Conservation (phyloP, 2,113 vertebrate species). For the Toxotes jaculatrix region DNA sequence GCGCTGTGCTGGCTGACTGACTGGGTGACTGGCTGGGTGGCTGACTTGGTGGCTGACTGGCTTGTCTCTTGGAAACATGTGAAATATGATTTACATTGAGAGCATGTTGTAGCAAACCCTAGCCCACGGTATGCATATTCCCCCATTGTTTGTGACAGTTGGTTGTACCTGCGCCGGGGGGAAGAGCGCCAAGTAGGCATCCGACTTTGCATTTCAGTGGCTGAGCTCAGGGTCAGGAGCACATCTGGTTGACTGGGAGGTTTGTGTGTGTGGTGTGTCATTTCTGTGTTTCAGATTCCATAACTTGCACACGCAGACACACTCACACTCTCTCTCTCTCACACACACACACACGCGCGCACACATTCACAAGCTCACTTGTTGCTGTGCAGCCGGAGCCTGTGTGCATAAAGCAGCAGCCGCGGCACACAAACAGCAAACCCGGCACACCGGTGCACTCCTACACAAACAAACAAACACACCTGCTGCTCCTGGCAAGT, state of each 20-base stretch:
- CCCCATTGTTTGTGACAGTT: conserved; percentile 85
- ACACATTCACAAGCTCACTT: conserved; percentile 64
- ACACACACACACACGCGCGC: conserved; percentile 13
- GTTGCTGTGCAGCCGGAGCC: conserved; percentile 73
- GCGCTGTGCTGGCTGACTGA: conserved; percentile 42
- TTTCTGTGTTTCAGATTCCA: conserved; percentile 57
- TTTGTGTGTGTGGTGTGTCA: conserved; percentile 64
- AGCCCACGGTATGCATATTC: conserved; percentile 79
- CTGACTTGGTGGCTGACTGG: conserved; percentile 76
- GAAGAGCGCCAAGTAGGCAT: conserved; percentile 68
- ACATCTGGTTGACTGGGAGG: conserved; percentile 81
- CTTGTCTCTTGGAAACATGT: conserved; percentile 75
- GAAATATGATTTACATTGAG: conserved; percentile 84
- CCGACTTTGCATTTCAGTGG: conserved; percentile 82
- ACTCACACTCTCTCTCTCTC: conserved; percentile 25
- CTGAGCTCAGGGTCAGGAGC: conserved; percentile 80
- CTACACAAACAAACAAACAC: conserved; percentile 82
- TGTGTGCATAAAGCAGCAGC: conserved; percentile 49
- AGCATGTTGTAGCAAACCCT: conserved; percentile 82
- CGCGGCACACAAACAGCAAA: conserved; percentile 61
- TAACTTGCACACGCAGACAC: conserved; percentile 25
- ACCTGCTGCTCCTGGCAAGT: conserved; percentile 81
- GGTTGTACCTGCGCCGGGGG: conserved; percentile 72
- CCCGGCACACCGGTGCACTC: conserved; percentile 72
- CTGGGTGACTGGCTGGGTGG: conserved; percentile 60